Percentiles rank a stretch among this genome's conserved stretches.
Conservation (phyloP, 2,888 invertebrate genomes). For the Galerucella pusilla region DNA sequence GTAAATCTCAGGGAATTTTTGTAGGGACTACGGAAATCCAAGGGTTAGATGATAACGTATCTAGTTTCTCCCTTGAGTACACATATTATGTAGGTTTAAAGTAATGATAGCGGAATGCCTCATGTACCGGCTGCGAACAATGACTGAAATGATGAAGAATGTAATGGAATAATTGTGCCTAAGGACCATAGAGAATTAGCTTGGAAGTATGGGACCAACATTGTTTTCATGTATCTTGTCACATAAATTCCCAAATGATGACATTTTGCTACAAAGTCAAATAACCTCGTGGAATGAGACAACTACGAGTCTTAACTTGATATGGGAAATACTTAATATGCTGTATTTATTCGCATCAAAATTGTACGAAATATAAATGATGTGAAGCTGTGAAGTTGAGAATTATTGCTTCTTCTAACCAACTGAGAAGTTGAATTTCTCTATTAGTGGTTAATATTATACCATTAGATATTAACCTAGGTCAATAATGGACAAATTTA, state of each 20-base stretch:
- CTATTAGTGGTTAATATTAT: too few relatives aligned
- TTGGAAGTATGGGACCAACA: constrained; percentile 22
- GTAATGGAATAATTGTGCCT: constrained; percentile 36
- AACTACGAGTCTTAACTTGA: neutral
- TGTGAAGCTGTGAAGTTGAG: too few relatives aligned
- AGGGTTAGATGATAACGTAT: constrained; percentile 27
- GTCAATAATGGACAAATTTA: too few relatives aligned
- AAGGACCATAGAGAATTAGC: constrained; percentile 37
- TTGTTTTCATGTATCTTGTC: constrained; percentile 23
- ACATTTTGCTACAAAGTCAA: constrained; percentile 18
- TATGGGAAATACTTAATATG: neutral
- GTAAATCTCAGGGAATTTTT: constrained; percentile 19
- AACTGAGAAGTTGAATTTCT: too few relatives aligned
- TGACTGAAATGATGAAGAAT: constrained; percentile 36
- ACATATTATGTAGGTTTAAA: constrained; percentile 37
- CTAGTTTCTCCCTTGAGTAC: constrained; percentile 25
- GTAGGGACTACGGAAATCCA: constrained; percentile 24
- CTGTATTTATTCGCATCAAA: neutral
- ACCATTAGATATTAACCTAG: too few relatives aligned
- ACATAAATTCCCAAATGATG: constrained; percentile 26
- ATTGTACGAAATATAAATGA: neutral
- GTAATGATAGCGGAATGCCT: constrained; percentile 36
- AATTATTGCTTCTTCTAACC: too few relatives aligned
- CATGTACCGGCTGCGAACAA: constrained; percentile 36
- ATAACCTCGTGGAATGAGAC: neutral